Evolutionary conservation across 2,888 invertebrate species (phyloP), one percentile per base, ranked within the genome.

Genomic region (Clusia tigrina): DNA sequence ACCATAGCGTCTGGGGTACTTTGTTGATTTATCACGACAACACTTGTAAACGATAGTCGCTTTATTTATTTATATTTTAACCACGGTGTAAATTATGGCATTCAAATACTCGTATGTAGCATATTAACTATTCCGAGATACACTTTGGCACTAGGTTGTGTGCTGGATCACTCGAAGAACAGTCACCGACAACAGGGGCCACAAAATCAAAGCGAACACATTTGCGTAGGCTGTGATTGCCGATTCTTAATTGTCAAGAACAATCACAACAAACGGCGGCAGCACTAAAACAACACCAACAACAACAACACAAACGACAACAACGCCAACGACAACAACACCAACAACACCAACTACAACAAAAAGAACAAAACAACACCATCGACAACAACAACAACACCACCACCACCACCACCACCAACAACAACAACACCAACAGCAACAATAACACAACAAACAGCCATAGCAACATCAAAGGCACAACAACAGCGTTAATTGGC

Each of bases 401-500:
- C n/a, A n/a, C n/a, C n/a, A n/a, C n/a, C n/a, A n/a, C n/a, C n/a
- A n/a, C n/a, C n/a, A n/a, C n/a, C n/a, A n/a, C n/a, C n/a, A n/a
- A n/a, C n/a, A n/a, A n/a, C n/a, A n/a, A n/a, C n/a, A n/a, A n/a
- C n/a, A n/a, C n/a, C n/a, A n/a, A n/a, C n/a, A n/a, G n/a, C n/a
- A n/a, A n/a, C n/a, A n/a, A n/a, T n/a, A n/a, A n/a, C n/a, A n/a
- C n/a, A n/a, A n/a, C n/a, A n/a, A n/a, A n/a, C n/a, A n/a, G n/a
- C n/a, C n/a, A n/a, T n/a, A n/a, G n/a, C n/a, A n/a, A 32, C 6
- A 12, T 12, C 32, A 32, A 12, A 5, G 12, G 32, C n/a, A n/a
- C 32, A 32, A 32, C 32, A 32, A 12, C 32, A 32, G 32, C 12
- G 32, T 9, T 12, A 73, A 76, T 77, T 72, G 76, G 56, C 70